Conservation (phyloP, 2,113 vertebrate species). For the Neoarius graeffei region DNA sequence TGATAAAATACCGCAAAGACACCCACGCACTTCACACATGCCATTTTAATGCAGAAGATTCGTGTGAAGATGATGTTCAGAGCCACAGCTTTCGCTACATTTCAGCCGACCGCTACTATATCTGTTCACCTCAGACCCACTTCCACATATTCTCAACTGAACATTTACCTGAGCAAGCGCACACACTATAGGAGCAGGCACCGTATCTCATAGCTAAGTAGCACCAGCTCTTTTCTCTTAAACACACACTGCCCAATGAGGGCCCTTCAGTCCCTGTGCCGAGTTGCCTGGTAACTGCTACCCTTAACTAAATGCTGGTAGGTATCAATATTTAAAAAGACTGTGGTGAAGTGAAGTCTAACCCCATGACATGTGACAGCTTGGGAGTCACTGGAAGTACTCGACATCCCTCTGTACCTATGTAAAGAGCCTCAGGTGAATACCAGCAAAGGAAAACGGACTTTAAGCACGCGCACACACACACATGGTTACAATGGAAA, state of each 20-base stretch:
- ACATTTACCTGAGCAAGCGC: background rate
- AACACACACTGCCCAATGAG: constrained; percentile 20
- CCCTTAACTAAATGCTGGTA: constrained; percentile 59
- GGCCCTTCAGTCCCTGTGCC: constrained; percentile 9
- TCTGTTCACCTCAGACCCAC: background rate
- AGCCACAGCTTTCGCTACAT: background rate
- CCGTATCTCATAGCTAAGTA: background rate
- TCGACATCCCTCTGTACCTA: constrained; percentile 23
- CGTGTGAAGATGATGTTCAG: background rate
- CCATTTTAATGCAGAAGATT: background rate
- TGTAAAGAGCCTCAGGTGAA: background rate
- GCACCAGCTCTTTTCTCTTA: background rate
- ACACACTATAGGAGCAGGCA: constrained; percentile 19
- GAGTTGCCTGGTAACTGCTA: constrained; percentile 51
- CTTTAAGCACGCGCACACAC: background rate
- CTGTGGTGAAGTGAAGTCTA: constrained; percentile 61
- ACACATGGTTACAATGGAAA: background rate
- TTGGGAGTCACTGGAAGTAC: constrained; percentile 44
- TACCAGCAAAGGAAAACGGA: background rate
- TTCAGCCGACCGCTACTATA: background rate
- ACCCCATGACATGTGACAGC: constrained; percentile 53
- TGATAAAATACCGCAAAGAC: background rate
- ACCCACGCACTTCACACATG: constrained; percentile 35
- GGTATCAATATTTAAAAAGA: constrained; percentile 71
- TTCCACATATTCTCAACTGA: background rate